A percentile compares a stretch with the other conserved stretches of the same genome.
Evolutionary conservation across 37 sponge, comb jelly and placozoan genomes (phyloP).

Genomic region (Chondrosia reniformis): DNA sequence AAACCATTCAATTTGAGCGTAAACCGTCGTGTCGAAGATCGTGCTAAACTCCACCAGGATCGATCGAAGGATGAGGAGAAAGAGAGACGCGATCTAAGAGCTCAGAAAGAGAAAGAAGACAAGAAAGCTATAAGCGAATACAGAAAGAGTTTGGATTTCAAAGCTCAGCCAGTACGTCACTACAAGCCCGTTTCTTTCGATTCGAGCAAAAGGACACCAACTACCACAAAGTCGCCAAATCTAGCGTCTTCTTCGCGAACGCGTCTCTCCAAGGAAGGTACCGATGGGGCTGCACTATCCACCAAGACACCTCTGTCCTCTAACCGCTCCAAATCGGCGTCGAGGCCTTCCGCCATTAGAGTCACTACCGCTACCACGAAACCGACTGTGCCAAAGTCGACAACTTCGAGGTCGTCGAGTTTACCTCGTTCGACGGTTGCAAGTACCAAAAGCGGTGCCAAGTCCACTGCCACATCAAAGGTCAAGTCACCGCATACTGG

Average conservation of each 20-base stretch:
- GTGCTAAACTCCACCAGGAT: neutral
- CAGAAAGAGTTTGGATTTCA: constrained; percentile 17
- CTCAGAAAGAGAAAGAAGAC: constrained; percentile 4
- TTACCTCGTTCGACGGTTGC: neutral
- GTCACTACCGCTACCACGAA: neutral
- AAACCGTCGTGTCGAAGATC: neutral
- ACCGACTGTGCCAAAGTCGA: neutral
- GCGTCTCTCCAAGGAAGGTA: neutral
- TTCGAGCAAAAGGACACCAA: neutral
- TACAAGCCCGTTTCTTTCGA: neutral
- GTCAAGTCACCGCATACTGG: neutral
- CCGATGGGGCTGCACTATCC: neutral
- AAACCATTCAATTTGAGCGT: constrained; percentile 1
- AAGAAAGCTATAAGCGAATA: constrained; percentile 1
- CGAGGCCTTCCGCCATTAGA: neutral
- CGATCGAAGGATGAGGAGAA: neutral
- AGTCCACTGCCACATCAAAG: neutral
- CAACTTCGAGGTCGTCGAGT: neutral
- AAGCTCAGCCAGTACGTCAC: constrained; percentile 13
- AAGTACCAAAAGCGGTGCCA: too few species aligned
- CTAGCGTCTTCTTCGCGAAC: neutral
- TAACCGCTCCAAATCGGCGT: constrained; percentile 4
- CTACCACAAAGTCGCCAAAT: neutral
- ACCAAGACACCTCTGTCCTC: neutral
- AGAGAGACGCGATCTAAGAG: neutral